A percentile compares a stretch with the other conserved stretches of the same genome.
phyloP scores from a whole-genome alignment of 1,140 invertebrate genomes.

The Cepaea nemoralis region DNA sequence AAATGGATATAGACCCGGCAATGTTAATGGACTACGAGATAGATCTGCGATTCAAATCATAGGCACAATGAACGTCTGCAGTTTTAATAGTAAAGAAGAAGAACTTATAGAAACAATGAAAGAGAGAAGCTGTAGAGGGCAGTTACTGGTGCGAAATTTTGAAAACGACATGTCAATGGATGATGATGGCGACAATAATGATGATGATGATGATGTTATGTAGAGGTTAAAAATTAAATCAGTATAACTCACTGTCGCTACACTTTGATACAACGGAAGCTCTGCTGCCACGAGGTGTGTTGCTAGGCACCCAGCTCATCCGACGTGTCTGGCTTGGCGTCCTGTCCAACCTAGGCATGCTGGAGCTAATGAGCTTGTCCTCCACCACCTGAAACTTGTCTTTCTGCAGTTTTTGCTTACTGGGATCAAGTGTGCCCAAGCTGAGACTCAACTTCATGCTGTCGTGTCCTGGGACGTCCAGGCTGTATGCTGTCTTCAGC shows the following conservation, averaged over 20 bases:
- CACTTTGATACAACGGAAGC: neutral
- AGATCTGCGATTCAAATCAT: too few relatives aligned
- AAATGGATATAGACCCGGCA: too few relatives aligned
- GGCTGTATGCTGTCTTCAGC: neutral
- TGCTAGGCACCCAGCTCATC: neutral
- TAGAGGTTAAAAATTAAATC: too few relatives aligned
- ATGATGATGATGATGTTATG: too few relatives aligned
- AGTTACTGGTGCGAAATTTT: too few relatives aligned
- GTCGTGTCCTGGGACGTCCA: neutral
- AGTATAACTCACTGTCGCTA: neutral
- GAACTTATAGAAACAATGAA: too few relatives aligned
- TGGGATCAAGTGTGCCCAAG: neutral
- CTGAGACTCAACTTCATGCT: neutral
- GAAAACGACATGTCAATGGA: too few relatives aligned
- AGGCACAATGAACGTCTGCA: too few relatives aligned
- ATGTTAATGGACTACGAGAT: too few relatives aligned
- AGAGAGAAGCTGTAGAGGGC: too few relatives aligned
- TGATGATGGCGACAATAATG: too few relatives aligned
- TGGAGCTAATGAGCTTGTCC: neutral
- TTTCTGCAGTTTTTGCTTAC: neutral
- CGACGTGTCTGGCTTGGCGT: neutral
- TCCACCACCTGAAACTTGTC: neutral
- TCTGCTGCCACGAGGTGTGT: neutral
- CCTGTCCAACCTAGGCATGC: neutral
- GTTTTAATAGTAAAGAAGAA: too few relatives aligned